A percentile compares a stretch with the other conserved stretches of the same genome.
These are phyloP conservation scores for Indicator indicator DNA, from an alignment of 2,113 vertebrate genomes.

Conservation along the genomic window DNA sequence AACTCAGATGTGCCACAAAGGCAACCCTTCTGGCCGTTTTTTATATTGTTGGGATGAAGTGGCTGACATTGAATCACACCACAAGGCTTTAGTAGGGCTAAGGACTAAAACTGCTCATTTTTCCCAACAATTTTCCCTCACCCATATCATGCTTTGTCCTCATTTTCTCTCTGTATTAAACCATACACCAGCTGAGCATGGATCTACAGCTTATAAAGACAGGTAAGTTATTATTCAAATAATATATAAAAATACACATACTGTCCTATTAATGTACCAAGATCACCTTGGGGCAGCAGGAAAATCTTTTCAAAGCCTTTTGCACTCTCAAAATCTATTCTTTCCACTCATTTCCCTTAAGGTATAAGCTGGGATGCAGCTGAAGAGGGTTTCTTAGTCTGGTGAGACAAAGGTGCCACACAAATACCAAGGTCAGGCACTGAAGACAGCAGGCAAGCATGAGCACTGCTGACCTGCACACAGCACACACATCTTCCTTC, in stretches of 20 bases:
- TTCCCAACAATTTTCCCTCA: neutral
- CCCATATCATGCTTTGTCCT: neutral
- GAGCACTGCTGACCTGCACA: neutral
- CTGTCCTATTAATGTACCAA: neutral
- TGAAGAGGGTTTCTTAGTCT: neutral
- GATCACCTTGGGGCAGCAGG: neutral
- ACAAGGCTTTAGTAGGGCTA: neutral
- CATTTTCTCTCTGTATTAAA: neutral
- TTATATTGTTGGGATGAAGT: neutral
- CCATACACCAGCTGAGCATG: neutral
- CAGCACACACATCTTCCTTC: neutral
- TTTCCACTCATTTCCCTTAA: neutral
- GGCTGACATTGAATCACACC: fast-evolving
- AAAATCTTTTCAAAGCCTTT: neutral
- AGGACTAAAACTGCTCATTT: neutral
- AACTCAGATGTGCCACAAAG: neutral
- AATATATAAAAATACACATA: neutral
- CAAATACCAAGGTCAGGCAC: neutral
- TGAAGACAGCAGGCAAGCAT: neutral
- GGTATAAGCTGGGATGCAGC: neutral
- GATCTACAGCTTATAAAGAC: neutral
- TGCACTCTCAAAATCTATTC: neutral
- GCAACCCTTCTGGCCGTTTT: neutral
- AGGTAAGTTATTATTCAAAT: neutral
- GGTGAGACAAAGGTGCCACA: neutral